Percentiles rank a stretch among this genome's conserved stretches.
phyloP scores from a whole-genome alignment of 30 jellyfish, hydroid and myxozoan species.

The Pelagia noctiluca region DNA sequence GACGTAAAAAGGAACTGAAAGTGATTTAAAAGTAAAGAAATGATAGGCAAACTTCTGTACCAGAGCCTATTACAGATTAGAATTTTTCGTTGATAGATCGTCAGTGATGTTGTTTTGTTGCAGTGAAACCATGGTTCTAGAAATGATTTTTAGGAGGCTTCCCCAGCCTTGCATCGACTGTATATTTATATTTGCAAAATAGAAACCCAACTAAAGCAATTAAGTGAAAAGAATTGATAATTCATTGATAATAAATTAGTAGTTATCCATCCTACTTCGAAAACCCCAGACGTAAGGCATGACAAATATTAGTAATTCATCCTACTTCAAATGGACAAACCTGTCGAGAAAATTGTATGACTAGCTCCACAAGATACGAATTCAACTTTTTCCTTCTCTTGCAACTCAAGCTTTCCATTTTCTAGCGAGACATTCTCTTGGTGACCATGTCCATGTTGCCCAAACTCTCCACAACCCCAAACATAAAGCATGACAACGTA shows the following conservation, averaged over 20 bases:
- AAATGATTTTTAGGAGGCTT: no score
- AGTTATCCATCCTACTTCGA: background rate
- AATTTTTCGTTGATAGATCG: background rate
- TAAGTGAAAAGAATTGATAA: background rate
- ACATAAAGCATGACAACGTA: conserved; percentile 68
- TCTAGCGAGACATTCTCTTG: conserved; percentile 23
- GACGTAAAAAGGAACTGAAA: no score
- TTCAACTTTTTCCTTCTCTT: conserved; percentile 18
- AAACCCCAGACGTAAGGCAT: background rate
- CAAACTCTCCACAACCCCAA: conserved; percentile 77
- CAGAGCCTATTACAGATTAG: background rate
- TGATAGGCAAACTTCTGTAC: background rate
- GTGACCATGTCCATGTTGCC: conserved; percentile 64
- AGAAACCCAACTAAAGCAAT: no score
- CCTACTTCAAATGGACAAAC: background rate
- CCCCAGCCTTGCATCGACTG: no score
- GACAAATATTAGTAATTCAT: background rate
- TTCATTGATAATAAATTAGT: no score
- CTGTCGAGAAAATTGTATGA: conserved; percentile 55
- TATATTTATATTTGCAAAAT: no score
- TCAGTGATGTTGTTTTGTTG: no score
- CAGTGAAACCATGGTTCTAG: no score
- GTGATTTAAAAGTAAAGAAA: background rate
- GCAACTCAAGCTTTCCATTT: conserved; percentile 16
- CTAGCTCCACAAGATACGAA: conserved; percentile 65